These are phyloP conservation scores for Amyelois transitella DNA, from an alignment of 1,140 invertebrate genomes.

Conservation along the genomic window DNA sequence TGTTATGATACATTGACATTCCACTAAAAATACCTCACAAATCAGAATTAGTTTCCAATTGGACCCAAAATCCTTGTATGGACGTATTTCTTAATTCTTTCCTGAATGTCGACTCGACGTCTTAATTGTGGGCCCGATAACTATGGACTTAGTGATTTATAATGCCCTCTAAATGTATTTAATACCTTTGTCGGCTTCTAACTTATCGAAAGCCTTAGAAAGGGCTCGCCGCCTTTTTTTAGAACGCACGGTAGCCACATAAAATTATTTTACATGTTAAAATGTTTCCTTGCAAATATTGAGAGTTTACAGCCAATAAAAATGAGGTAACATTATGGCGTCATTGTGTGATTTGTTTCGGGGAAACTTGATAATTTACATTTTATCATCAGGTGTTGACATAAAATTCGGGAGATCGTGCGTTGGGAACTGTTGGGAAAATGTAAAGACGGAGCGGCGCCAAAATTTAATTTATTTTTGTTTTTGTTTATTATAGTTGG, in stretches of 20 bases:
- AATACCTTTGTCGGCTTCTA: conserved; percentile 42
- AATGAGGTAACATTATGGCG: conserved; percentile 1
- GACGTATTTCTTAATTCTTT: conserved; percentile 39
- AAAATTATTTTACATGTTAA: background rate
- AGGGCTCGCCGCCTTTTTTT: conserved; percentile 37
- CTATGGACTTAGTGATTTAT: conserved; percentile 41
- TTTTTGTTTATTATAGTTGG: no score
- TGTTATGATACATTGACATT: no score
- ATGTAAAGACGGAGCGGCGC: background rate
- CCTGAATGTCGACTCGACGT: conserved; percentile 22
- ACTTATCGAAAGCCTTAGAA: conserved; percentile 38
- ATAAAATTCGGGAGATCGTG: background rate
- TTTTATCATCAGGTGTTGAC: background rate
- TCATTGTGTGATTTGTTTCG: conserved; percentile 7
- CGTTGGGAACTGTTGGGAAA: background rate
- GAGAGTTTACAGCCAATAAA: conserved; percentile 1
- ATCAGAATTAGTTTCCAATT: background rate
- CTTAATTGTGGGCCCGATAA: conserved; percentile 50
- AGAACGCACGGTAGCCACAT: background rate
- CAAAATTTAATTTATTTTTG: background rate
- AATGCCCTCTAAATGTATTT: conserved; percentile 44
- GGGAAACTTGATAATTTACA: background rate
- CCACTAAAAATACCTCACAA: conserved; percentile 20
- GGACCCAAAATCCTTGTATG: background rate
- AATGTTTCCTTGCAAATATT: conserved; percentile 14